These are phyloP conservation scores for Hoplostethus mediterraneus DNA, from an alignment of 2,797 vertebrate species.

Conservation along the genomic window DNA sequence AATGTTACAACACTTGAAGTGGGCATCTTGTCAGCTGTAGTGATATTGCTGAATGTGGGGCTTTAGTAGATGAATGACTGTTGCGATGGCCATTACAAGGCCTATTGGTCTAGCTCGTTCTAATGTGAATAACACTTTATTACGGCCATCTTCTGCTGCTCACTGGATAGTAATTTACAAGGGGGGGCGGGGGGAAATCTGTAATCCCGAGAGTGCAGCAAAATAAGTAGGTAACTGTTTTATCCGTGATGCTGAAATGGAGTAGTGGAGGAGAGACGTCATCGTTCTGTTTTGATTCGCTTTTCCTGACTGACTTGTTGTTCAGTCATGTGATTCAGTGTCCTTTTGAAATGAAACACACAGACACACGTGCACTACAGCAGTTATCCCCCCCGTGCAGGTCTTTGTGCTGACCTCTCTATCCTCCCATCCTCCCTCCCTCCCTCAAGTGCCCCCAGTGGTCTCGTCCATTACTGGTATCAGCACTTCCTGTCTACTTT, in stretches of 20 bases:
- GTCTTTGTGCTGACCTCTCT: conserved; percentile 67
- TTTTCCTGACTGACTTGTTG: conserved; percentile 1
- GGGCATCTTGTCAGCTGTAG: neutral
- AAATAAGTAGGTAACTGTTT: conserved; percentile 42
- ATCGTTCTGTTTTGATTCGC: neutral
- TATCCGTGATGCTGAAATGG: conserved; percentile 25
- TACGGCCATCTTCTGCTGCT: conserved; percentile 28
- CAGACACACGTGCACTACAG: conserved; percentile 28
- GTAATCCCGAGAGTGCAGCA: conserved; percentile 47
- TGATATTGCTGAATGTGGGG: conserved; percentile 2
- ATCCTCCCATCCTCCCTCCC: conserved; percentile 42
- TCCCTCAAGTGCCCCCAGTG: conserved; percentile 65
- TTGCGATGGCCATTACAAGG: conserved; percentile 21
- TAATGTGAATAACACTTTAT: conserved; percentile 47
- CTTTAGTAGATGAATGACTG: conserved; percentile 33
- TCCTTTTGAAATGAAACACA: conserved; percentile 25
- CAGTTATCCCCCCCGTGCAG: conserved; percentile 32
- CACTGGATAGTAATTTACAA: conserved; percentile 49
- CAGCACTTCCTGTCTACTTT: conserved; percentile 70
- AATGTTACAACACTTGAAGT: neutral
- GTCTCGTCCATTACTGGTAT: conserved; percentile 73
- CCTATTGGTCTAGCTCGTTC: conserved; percentile 44
- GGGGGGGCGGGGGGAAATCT: neutral
- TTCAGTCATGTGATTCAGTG: conserved; percentile 33
- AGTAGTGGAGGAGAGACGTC: neutral